These are phyloP conservation scores for Salticus scenicus DNA, from an alignment of 2,888 invertebrate genomes.

Conservation along the genomic window DNA sequence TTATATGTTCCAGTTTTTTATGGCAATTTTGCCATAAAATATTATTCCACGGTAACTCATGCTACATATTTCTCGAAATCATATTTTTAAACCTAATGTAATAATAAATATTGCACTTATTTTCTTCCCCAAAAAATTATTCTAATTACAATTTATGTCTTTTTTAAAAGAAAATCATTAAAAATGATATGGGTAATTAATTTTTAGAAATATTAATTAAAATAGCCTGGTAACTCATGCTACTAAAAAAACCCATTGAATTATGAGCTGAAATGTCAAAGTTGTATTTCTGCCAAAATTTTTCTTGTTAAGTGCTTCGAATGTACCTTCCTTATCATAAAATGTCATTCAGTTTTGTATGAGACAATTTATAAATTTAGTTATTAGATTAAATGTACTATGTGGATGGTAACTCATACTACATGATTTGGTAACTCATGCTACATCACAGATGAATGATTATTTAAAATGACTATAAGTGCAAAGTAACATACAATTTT, in stretches of 20 bases:
- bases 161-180: slow-evolving; percentile 10
- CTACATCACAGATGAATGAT: background rate
- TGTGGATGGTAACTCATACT: background rate
- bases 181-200: background rate
- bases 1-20: too few species aligned
- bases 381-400: background rate
- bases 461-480: slow-evolving; percentile 1
- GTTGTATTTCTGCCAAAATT: slow-evolving; percentile 20
- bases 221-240: too few species aligned
- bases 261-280: background rate
- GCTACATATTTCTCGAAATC: background rate
- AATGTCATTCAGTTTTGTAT: slow-evolving; percentile 12
- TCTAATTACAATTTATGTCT: slow-evolving; percentile 7
- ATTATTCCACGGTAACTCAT: background rate
- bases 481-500: background rate
- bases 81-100: background rate
- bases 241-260: background rate
- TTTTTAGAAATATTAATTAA: too few species aligned
- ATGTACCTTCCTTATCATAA: slow-evolving; percentile 12
- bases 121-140: slow-evolving; percentile 16
- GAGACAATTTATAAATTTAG: background rate
- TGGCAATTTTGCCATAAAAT: too few species aligned
- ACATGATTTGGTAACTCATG: too few species aligned
- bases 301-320: background rate
- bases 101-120: slow-evolving; percentile 18